These are phyloP conservation scores for Potamarius usumacintae DNA, from an alignment of 2,113 vertebrate species.

Conservation along the genomic window DNA sequence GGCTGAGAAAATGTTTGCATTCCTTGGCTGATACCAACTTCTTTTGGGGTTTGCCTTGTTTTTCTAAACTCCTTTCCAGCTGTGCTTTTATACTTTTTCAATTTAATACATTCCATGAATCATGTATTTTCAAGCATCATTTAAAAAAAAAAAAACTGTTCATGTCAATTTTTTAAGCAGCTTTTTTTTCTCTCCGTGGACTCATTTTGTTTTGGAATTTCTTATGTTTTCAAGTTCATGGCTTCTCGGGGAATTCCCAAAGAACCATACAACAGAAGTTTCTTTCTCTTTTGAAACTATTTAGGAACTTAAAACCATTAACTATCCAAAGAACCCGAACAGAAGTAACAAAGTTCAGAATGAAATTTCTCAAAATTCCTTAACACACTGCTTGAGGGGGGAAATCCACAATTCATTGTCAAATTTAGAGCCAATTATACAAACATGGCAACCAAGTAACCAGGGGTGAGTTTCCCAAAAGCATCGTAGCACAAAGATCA, in stretches of 20 bases:
- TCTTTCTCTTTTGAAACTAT: background rate
- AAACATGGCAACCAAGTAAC: background rate
- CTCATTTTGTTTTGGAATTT: conserved; percentile 14
- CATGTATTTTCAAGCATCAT: conserved; percentile 25
- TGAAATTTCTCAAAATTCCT: background rate
- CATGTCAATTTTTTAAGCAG: conserved; percentile 9
- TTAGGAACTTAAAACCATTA: background rate
- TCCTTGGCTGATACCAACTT: conserved; percentile 29
- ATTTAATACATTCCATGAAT: conserved; percentile 36
- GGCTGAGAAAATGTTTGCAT: conserved; percentile 40
- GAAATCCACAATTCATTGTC: background rate
- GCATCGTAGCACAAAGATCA: no score
- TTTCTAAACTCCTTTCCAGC: conserved; percentile 29
- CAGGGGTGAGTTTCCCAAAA: no score
- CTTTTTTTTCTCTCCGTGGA: conserved; percentile 7
- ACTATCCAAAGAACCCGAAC: background rate
- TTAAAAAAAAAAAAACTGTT: background rate
- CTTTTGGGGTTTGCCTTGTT: conserved; percentile 34
- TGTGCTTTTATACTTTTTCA: conserved; percentile 28
- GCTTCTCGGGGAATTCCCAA: background rate
- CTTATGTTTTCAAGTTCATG: conserved; percentile 4
- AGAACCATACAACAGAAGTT: background rate
- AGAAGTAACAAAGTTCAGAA: background rate
- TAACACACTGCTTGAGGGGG: background rate
- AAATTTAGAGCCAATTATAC: background rate